Evolutionary conservation across 2,113 vertebrate genomes (phyloP), one percentile per base, ranked within the genome.

Genomic region (Etia nguti): DNA sequence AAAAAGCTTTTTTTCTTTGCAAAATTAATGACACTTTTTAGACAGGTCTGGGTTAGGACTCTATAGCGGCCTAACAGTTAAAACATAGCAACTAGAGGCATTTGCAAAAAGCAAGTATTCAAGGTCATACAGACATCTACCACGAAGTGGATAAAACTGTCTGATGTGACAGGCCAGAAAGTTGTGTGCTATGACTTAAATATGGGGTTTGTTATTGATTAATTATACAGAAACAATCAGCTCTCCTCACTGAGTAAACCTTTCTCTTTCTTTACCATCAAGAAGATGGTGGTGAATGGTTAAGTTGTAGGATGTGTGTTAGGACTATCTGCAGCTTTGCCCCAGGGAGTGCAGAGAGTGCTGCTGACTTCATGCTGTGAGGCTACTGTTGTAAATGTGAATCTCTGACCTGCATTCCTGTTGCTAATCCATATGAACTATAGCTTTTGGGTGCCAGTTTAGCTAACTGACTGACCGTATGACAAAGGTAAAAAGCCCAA

Each of bases 121-220:
- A 29, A 46, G 22, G 13, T 73, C 22, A 46, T 7, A 26, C 22
- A 41, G 24, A 24, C 36, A 16, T 26, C 8, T 48, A 29, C 15
- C 22, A 48, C 22, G 0, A 0, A 48, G 68, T 0, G 0, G 22
- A 26, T 73, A 0, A 26, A 73, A 46, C n/a, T 46, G 22, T 24
- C 20, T 73, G 41, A 18, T 48, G 41, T 26, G 41, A 0, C 22
- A 16, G 68, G 22, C 38, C 38, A 26, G 43, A 75, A 48, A 7
- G 24, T 18, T 48, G 15, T 65, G 60, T 20, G 41, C 24, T 7
- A 12, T 12, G 22, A 75, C 1, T 11, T 75, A 75, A 75, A 75
- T 4, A 13, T 29, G 24, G 0, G 22, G 15, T 73, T 18, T 73
- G 41, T 73, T 20, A 7, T 50, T 50, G 7, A 18, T 18, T 50